Percentiles rank a stretch among this genome's conserved stretches.
Conservation (phyloP, 1,140 invertebrate species). For the Drosophila obscura region DNA sequence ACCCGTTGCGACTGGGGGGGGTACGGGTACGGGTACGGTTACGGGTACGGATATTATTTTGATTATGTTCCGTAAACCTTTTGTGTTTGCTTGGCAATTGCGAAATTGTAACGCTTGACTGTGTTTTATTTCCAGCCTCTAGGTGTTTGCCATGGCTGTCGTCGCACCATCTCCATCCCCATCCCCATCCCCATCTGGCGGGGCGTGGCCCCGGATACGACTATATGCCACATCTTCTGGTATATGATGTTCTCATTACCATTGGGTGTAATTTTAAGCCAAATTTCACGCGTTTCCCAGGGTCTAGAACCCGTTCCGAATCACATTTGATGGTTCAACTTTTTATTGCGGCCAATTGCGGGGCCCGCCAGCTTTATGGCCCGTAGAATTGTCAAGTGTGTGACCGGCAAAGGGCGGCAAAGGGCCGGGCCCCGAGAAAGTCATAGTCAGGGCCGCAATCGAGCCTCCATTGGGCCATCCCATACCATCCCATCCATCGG, state of each 20-base stretch:
- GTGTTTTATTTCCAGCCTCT: constrained; percentile 61
- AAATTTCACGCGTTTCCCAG: constrained; percentile 56
- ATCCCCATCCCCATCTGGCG: constrained; percentile 24
- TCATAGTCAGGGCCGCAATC: constrained; percentile 42
- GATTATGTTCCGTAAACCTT: constrained; percentile 38
- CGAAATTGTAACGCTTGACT: constrained; percentile 67
- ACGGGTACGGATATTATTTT: constrained; percentile 14
- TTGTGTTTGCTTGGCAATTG: constrained; percentile 73
- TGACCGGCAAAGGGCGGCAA: neutral
- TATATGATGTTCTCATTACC: constrained; percentile 63
- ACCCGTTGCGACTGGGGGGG: constrained; percentile 11
- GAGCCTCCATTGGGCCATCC: constrained; percentile 29
- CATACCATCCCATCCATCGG: neutral
- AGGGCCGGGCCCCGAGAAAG: constrained; percentile 47
- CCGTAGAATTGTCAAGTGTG: constrained; percentile 27
- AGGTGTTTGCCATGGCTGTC: constrained; percentile 49
- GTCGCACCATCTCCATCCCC: constrained; percentile 4
- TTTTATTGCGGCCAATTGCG: constrained; percentile 20
- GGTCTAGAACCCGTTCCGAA: constrained; percentile 52
- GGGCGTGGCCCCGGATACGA: constrained; percentile 41
- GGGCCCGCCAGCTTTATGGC: constrained; percentile 35
- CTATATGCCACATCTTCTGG: neutral
- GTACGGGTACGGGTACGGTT: neutral
- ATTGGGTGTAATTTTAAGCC: constrained; percentile 40
- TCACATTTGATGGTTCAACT: constrained; percentile 50